Percentiles rank a stretch among this genome's conserved stretches.
phyloP scores from a whole-genome alignment of 1,140 invertebrate species.

The Agraylea sexmaculata region DNA sequence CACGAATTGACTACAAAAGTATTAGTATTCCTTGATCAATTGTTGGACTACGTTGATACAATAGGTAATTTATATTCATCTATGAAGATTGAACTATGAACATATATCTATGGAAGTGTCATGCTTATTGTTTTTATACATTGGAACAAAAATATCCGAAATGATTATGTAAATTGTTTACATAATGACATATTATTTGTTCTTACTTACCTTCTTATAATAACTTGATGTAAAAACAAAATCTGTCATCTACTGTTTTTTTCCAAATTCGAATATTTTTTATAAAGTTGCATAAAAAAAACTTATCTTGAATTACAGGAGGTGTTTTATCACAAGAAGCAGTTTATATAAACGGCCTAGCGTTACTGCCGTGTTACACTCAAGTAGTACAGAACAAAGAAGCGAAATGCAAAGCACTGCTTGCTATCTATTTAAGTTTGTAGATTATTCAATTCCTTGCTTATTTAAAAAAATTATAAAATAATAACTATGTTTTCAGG shows the following conservation, averaged over 20 bases:
- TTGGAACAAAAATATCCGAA: too few relatives aligned
- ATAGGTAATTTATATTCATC: constrained; percentile 38
- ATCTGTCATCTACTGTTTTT: too few relatives aligned
- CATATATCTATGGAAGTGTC: too few relatives aligned
- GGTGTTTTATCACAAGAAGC: constrained; percentile 49
- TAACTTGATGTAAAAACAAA: neutral
- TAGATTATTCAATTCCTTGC: constrained; percentile 12
- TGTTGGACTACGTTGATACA: constrained; percentile 66
- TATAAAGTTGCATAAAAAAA: too few relatives aligned
- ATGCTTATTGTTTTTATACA: too few relatives aligned
- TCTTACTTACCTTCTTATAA: neutral
- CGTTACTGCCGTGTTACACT: constrained; percentile 34
- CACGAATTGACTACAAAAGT: constrained; percentile 92
- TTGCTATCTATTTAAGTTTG: constrained; percentile 70
- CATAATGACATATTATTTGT: too few relatives aligned
- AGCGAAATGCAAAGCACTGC: constrained; percentile 46
- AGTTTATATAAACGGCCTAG: constrained; percentile 37
- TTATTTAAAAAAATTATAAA: neutral
- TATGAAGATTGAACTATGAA: neutral
- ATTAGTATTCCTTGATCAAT: constrained; percentile 74
- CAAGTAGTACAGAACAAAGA: constrained; percentile 32
- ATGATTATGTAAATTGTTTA: too few relatives aligned
- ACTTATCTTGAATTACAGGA: too few relatives aligned
- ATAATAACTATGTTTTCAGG: constrained; percentile 40
- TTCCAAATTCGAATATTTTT: too few relatives aligned